Percentiles rank a stretch among this genome's conserved stretches.
Evolutionary conservation across 2,797 vertebrate species (phyloP).

Genomic region (Gymnopithys bicolor): DNA sequence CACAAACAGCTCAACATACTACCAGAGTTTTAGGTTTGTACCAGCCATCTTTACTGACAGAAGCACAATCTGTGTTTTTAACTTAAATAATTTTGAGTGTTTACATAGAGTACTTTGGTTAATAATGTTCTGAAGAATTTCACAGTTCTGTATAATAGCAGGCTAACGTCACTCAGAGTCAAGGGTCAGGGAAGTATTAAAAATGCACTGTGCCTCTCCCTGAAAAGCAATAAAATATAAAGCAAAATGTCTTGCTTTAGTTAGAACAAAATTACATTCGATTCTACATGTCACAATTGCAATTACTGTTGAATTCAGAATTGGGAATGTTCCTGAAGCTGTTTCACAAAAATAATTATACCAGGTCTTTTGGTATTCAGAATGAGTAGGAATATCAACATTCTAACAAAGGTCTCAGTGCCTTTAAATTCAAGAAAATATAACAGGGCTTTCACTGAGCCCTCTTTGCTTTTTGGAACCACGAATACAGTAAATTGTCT

Average conservation of each 20-base stretch:
- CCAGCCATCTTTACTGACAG: background rate
- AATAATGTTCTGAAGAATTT: background rate
- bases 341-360: slow-evolving; percentile 45
- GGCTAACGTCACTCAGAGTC: background rate
- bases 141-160: background rate
- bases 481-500: background rate
- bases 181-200: background rate
- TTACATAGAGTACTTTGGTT: background rate
- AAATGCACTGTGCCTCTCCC: background rate
- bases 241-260: background rate
- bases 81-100: background rate
- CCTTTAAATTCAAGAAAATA: background rate
- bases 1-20: background rate
- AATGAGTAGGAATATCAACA: background rate
- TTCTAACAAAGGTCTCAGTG: background rate
- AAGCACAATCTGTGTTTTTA: background rate
- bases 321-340: slow-evolving; percentile 22
- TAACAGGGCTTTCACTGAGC: background rate
- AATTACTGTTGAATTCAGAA: slow-evolving; percentile 41
- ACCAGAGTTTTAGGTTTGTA: background rate
- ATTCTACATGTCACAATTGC: background rate
- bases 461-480: background rate
- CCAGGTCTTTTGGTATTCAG: slow-evolving; percentile 11
- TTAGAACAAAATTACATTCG: slow-evolving; percentile 25
- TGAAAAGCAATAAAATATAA: slow-evolving; percentile 24